A percentile compares a stretch with the other conserved stretches of the same genome.
Evolutionary conservation across 2,113 vertebrate species (phyloP).

Genomic region (Ceuthmochares aereus): DNA sequence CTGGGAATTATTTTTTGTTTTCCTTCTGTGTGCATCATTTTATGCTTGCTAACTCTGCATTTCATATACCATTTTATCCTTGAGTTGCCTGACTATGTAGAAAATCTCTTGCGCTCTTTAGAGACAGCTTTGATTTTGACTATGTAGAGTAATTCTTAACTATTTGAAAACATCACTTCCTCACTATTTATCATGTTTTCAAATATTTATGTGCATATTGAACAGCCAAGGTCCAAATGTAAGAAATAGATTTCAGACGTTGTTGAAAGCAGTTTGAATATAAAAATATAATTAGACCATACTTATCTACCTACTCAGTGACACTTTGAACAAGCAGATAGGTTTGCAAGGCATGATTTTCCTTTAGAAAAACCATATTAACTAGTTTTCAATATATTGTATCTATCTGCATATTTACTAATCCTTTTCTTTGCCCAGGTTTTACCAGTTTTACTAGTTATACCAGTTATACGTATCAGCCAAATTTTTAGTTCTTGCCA

Average conservation of each 20-base stretch:
- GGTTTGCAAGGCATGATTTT: background rate
- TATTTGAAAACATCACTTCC: background rate
- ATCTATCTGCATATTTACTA: background rate
- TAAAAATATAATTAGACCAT: background rate
- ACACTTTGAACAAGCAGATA: background rate
- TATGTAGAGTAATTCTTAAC: background rate
- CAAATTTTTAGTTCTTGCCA: background rate
- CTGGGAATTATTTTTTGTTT: background rate
- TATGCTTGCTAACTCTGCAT: background rate
- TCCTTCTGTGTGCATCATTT: background rate
- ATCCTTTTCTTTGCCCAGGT: background rate
- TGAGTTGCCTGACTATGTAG: background rate
- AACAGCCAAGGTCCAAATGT: background rate
- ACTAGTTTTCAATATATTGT: background rate
- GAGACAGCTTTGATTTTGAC: background rate
- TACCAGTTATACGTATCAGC: fast-evolving
- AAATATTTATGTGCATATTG: background rate
- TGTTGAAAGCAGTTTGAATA: slow-evolving; percentile 1
- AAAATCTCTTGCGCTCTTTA: background rate
- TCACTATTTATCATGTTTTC: background rate
- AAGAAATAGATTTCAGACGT: background rate
- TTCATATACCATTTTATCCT: background rate
- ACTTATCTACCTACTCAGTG: background rate
- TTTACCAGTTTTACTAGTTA: background rate
- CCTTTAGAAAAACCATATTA: background rate